Evolutionary conservation across 1,140 invertebrate genomes (phyloP), one percentile per base, ranked within the genome.

Genomic region (Ceratosolen fusciceps): DNA sequence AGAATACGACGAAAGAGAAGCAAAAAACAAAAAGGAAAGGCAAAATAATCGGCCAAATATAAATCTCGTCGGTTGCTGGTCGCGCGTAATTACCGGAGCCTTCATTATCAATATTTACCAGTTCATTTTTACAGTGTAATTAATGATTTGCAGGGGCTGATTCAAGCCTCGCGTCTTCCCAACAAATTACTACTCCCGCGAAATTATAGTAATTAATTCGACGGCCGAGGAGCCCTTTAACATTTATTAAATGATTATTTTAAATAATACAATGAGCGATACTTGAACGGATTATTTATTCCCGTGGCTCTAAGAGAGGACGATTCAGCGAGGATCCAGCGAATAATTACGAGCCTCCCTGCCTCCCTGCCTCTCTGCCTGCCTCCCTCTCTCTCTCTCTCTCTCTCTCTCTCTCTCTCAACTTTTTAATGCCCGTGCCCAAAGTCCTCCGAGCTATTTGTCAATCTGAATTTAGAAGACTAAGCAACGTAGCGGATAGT

Each of bases 41-140:
- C 31, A 29, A 58, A 78, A 70, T n/a, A 77, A 77, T 70, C 67
- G 37, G n/a, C n/a, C 75, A 58, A 37, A 60, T 54, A 75, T 75
- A 80, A 80, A 80, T 80, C 78, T 74, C 39, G 21, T 8, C 9
- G 49, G 39, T 47, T 70, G 65, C 60, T n/a, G 62, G 54, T 65
- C 21, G 71, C 62, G 19, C 62, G 78, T 80, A 70, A 80, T 80
- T 80, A 62, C 65, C 12, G n/a, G 65, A 43, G 73, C 73, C 73
- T 80, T 80, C 78, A 75, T 80, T 80, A 80, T 80, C 78, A 80
- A 80, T 80, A 71, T 80, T 80, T 80, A 75, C 78, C 73, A 75
- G 72, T 75, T 24, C 54, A 80, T 75, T 75, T 80, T 75, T 80
- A 34, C 54, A 24, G 52, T 14, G 43, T 73, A 60, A 75, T 74